These are phyloP conservation scores for Hermaeophaga mercurialis DNA, from an alignment of 2,888 invertebrate species.

Conservation along the genomic window DNA sequence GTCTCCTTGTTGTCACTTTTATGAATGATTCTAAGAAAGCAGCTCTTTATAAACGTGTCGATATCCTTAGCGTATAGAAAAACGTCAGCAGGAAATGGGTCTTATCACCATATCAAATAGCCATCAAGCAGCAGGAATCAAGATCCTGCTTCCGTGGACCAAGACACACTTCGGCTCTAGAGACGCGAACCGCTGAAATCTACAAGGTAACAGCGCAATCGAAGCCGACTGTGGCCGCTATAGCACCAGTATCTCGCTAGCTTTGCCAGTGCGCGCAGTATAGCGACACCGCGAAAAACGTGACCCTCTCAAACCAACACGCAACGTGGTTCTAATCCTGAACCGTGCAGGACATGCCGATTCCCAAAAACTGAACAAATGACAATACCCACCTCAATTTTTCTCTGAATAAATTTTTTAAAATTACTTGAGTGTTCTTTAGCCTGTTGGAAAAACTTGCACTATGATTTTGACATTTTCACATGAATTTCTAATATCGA, in stretches of 20 bases:
- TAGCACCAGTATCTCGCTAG: slow-evolving; percentile 44
- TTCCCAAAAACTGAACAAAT: neutral
- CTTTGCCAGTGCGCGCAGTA: slow-evolving; percentile 38
- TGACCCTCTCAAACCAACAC: neutral
- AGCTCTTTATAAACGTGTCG: too few species aligned
- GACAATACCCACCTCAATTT: neutral
- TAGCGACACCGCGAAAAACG: slow-evolving; percentile 8
- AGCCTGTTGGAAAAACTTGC: neutral
- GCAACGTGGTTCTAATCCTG: slow-evolving; percentile 5
- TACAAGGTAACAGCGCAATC: slow-evolving; percentile 46
- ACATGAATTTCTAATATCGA: too few species aligned
- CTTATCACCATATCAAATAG: slow-evolving; percentile 17
- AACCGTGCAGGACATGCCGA: slow-evolving; percentile 15
- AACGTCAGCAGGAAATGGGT: slow-evolving; percentile 2
- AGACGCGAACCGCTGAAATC: slow-evolving; percentile 43
- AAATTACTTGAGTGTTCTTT: slow-evolving; percentile 5
- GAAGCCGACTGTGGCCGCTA: slow-evolving; percentile 37
- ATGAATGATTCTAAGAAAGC: too few species aligned
- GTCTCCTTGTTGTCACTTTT: too few species aligned
- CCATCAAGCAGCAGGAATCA: slow-evolving; percentile 23
- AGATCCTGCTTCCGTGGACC: slow-evolving; percentile 30
- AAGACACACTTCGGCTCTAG: slow-evolving; percentile 15
- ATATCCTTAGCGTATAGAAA: neutral
- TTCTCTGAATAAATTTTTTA: neutral
- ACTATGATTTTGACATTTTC: neutral